These are phyloP conservation scores for Brachionus plicatilis DNA, from an alignment of 1,140 invertebrate species.

Conservation along the genomic window DNA sequence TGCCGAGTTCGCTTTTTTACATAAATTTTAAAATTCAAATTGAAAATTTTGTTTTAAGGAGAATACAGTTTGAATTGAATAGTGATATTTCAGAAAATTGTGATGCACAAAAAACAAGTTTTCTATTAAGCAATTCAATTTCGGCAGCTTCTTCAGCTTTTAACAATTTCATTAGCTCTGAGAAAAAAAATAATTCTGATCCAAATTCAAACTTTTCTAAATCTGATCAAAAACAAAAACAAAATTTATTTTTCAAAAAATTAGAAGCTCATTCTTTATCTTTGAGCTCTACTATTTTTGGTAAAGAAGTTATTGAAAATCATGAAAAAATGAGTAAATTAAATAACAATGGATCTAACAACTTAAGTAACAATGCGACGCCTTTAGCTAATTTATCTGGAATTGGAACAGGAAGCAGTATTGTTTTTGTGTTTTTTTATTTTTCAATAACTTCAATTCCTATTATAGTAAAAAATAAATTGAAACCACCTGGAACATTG, in stretches of 20 bases:
- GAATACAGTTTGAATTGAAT: background rate
- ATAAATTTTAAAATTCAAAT: background rate
- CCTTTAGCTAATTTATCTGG: background rate
- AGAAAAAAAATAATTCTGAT: background rate
- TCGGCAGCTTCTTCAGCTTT: background rate
- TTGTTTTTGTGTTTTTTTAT: too few species aligned
- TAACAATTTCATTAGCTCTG: background rate
- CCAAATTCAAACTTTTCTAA: background rate
- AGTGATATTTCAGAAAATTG: background rate
- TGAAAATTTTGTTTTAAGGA: background rate
- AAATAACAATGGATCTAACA: background rate
- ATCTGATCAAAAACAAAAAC: background rate
- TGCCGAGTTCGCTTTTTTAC: background rate
- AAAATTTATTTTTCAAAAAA: constrained; percentile 32
- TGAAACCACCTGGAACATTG: constrained; percentile 9
- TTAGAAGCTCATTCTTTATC: constrained; percentile 30
- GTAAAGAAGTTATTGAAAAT: background rate
- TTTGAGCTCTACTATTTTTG: background rate
- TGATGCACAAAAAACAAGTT: background rate
- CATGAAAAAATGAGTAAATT: background rate
- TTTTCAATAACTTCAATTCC: too few species aligned
- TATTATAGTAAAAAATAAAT: background rate
- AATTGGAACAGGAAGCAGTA: too few species aligned
- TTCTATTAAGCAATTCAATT: background rate
- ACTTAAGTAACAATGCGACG: background rate